A percentile compares a stretch with the other conserved stretches of the same genome.
These are phyloP conservation scores for Channallabes apus DNA, from an alignment of 2,797 vertebrate genomes.

Conservation along the genomic window DNA sequence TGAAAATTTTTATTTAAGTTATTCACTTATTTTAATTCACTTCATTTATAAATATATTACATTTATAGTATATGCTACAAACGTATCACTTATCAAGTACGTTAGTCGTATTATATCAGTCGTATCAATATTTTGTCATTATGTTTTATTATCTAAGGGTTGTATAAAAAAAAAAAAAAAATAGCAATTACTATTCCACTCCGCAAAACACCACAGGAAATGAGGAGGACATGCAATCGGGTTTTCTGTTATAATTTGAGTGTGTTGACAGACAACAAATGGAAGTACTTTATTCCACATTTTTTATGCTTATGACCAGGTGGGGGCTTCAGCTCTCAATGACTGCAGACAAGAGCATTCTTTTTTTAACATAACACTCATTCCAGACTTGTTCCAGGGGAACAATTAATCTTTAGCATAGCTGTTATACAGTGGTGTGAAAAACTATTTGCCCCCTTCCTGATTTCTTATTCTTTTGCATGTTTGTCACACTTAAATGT, in stretches of 20 bases:
- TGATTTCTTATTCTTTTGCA: too few species aligned
- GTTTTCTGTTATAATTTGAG: not conserved
- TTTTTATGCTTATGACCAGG: not conserved
- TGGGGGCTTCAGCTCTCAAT: too few species aligned
- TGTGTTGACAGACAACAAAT: not conserved
- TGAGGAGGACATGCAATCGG: not conserved
- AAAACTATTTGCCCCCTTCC: too few species aligned
- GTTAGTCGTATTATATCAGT: not conserved
- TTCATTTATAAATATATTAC: not conserved
- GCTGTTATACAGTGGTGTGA: too few species aligned
- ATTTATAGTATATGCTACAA: not conserved
- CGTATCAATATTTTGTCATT: not conserved
- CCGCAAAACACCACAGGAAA: not conserved
- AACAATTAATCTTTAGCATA: not conserved
- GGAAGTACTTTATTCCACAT: not conserved
- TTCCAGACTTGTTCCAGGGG: not conserved
- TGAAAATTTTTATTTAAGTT: not conserved
- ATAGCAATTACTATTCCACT: not conserved
- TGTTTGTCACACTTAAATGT: too few species aligned
- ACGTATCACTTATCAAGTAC: not conserved
- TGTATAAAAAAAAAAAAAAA: not conserved
- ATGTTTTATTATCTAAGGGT: not conserved
- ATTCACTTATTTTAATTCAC: not conserved
- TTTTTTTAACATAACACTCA: not conserved
- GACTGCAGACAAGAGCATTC: not conserved